A percentile compares a stretch with the other conserved stretches of the same genome.
Evolutionary conservation across 2,888 invertebrate species (phyloP).

Genomic region (Apantesis nais): DNA sequence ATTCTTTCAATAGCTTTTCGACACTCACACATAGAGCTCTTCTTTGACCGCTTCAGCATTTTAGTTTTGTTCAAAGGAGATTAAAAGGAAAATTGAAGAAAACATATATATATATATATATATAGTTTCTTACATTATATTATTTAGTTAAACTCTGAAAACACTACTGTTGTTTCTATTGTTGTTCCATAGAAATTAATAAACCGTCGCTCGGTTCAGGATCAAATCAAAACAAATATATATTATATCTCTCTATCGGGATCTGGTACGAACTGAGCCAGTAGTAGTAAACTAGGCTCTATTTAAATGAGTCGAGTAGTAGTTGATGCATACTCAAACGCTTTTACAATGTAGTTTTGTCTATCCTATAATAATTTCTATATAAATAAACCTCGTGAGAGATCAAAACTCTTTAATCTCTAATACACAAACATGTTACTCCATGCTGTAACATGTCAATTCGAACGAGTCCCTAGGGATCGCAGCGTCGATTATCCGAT

Average conservation of each 20-base stretch:
- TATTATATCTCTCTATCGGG: background rate
- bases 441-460: conserved; percentile 33
- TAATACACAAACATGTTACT: conserved; percentile 20
- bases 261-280: background rate
- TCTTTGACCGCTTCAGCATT: no score
- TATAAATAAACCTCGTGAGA: background rate
- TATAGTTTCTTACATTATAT: no score
- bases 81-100: no score
- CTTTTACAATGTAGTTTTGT: background rate
- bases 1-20: no score
- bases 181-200: background rate
- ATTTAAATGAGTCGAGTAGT: background rate
- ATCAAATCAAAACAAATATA: background rate
- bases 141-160: no score
- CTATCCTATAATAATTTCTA: background rate
- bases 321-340: background rate
- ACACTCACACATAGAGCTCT: no score
- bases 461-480: conserved; percentile 34
- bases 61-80: no score
- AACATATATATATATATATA: no score
- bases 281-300: background rate
- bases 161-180: no score
- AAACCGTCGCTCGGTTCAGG: background rate
- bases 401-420: conserved; percentile 1
- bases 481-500: conserved; percentile 25